These are phyloP conservation scores for Adela reaumurella DNA, from an alignment of 2,888 invertebrate species.

Conservation along the genomic window DNA sequence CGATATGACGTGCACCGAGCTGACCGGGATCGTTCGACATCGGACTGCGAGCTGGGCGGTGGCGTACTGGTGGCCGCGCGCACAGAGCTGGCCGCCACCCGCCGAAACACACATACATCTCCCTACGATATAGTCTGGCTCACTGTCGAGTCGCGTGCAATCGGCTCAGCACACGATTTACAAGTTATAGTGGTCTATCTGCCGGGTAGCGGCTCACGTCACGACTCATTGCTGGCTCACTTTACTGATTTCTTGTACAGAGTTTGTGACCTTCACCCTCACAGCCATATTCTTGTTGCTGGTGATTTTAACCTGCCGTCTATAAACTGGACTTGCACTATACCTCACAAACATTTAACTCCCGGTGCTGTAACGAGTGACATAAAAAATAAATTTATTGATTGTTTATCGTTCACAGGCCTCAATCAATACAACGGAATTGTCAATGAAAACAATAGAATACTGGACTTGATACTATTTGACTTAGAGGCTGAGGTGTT, in stretches of 20 bases:
- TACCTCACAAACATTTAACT: background rate
- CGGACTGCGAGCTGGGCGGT: background rate
- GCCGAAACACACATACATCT: background rate
- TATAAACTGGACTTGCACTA: background rate
- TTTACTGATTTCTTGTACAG: background rate
- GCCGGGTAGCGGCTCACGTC: background rate
- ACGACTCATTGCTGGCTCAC: background rate
- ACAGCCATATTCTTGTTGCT: background rate
- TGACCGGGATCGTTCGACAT: background rate
- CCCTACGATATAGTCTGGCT: background rate
- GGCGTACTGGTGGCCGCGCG: constrained; percentile 1
- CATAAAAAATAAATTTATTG: background rate
- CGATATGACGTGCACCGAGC: background rate
- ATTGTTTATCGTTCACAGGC: background rate
- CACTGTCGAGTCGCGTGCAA: background rate
- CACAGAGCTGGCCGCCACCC: background rate
- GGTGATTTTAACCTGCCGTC: background rate
- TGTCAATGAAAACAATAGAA: background rate
- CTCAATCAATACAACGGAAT: background rate
- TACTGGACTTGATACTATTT: background rate
- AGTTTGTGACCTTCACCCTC: background rate
- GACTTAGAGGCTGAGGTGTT: background rate
- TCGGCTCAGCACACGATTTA: background rate
- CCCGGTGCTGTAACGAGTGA: background rate
- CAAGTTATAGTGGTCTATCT: background rate